These are phyloP conservation scores for Corydoras maculifer DNA, from an alignment of 2,113 vertebrate species.

Conservation along the genomic window DNA sequence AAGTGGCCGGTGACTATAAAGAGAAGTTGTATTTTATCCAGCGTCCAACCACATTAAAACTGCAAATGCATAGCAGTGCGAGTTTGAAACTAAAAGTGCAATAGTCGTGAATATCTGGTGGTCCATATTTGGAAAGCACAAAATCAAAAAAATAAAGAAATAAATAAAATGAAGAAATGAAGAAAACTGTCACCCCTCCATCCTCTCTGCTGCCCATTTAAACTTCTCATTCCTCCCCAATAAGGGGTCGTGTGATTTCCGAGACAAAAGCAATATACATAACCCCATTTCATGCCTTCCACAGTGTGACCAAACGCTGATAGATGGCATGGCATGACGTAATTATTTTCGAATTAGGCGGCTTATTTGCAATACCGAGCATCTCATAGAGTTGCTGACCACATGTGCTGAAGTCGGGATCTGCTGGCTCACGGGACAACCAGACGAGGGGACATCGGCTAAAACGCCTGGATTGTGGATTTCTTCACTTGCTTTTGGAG, in stretches of 20 bases:
- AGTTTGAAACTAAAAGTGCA: too few relatives aligned
- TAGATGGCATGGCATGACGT: conserved; percentile 69
- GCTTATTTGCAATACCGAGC: conserved; percentile 94
- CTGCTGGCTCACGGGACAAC: conserved; percentile 57
- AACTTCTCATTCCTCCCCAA: conserved; percentile 54
- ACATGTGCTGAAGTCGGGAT: conserved; percentile 62
- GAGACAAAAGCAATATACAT: conserved; percentile 71
- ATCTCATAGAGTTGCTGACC: conserved; percentile 80
- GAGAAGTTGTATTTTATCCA: too few relatives aligned
- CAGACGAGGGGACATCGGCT: conserved; percentile 62
- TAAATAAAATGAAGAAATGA: too few relatives aligned
- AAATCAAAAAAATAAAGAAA: too few relatives aligned
- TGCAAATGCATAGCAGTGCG: too few relatives aligned
- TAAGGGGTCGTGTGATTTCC: conserved; percentile 62
- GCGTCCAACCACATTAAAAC: too few relatives aligned
- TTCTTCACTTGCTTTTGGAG: conserved; percentile 27
- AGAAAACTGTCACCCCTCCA: background rate
- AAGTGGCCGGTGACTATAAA: too few relatives aligned
- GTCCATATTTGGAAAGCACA: too few relatives aligned
- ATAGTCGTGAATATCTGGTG: too few relatives aligned
- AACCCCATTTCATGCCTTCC: conserved; percentile 58
- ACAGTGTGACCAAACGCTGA: conserved; percentile 68
- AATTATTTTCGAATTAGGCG: conserved; percentile 91
- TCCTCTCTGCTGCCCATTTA: background rate
- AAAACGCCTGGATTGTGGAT: conserved; percentile 43